phyloP scores from a whole-genome alignment of 2,888 invertebrate genomes.

The Drosophila meridiana region DNA sequence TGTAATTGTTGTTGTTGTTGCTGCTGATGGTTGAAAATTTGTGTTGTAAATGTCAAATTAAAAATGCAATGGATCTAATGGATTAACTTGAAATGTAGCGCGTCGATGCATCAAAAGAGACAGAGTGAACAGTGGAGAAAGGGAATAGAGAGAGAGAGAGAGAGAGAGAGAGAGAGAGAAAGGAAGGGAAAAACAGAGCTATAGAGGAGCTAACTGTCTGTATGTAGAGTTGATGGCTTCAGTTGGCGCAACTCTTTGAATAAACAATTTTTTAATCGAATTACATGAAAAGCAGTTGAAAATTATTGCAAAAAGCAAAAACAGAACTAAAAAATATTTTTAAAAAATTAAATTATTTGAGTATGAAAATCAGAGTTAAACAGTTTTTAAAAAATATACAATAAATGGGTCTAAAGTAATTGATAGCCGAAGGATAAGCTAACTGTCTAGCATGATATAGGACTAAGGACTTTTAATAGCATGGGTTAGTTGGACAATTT shows the following conservation, averaged over 20 bases:
- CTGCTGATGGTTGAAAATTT: constrained; percentile 51
- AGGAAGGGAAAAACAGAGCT: no score
- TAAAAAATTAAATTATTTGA: background rate
- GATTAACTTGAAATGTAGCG: constrained; percentile 68
- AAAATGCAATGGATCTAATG: constrained; percentile 78
- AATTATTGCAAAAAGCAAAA: constrained; percentile 18
- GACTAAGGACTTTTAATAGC: no score
- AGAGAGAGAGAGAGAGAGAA: no score
- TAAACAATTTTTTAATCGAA: constrained; percentile 58
- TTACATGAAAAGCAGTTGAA: constrained; percentile 33
- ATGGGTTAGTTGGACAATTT: no score
- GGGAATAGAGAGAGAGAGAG: background rate
- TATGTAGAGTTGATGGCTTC: background rate
- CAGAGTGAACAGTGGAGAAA: background rate
- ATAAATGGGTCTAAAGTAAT: background rate
- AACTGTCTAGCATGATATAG: no score
- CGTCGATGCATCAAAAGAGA: constrained; percentile 69
- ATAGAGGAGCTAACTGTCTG: background rate
- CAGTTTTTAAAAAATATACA: background rate
- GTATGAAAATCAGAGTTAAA: background rate
- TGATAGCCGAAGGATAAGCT: no score
- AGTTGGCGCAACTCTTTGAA: constrained; percentile 50
- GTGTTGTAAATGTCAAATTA: constrained; percentile 77
- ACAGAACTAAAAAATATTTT: background rate
- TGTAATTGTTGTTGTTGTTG: constrained; percentile 12